These are phyloP conservation scores for Reinhardtius hippoglossoides DNA, from an alignment of 2,113 vertebrate genomes.

Conservation along the genomic window DNA sequence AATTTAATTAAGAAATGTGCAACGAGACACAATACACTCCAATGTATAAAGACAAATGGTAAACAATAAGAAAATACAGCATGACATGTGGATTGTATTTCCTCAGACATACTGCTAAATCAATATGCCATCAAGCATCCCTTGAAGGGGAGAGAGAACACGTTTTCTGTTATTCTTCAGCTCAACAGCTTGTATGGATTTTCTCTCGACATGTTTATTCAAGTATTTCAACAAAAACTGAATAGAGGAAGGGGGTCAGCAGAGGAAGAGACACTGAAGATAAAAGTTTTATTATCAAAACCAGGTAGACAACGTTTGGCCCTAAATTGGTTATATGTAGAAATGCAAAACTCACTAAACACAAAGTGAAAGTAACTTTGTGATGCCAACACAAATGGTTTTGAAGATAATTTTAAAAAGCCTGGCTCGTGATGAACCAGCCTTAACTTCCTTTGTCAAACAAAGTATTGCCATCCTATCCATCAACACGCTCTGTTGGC, in stretches of 20 bases:
- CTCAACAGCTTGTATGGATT: slow-evolving; percentile 35
- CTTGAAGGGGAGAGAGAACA: slow-evolving; percentile 12
- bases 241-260: background rate
- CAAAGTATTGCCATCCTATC: too few species aligned
- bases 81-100: slow-evolving; percentile 38
- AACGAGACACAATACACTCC: slow-evolving; percentile 36
- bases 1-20: slow-evolving; percentile 67
- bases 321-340: background rate
- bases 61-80: slow-evolving; percentile 48
- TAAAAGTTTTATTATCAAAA: too few species aligned
- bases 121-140: slow-evolving; percentile 52
- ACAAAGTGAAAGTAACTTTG: too few species aligned
- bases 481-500: too few species aligned
- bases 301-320: background rate
- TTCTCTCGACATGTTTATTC: slow-evolving; percentile 35
- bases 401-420: too few species aligned
- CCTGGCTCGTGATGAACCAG: too few species aligned
- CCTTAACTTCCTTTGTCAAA: too few species aligned
- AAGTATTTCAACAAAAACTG: slow-evolving; percentile 19
- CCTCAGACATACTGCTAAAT: slow-evolving; percentile 49
- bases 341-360: background rate
- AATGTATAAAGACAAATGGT: slow-evolving; percentile 52
- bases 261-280: too few species aligned
- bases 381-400: background rate
- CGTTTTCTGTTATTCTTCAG: slow-evolving; percentile 36